A percentile compares a stretch with the other conserved stretches of the same genome.
phyloP scores from a whole-genome alignment of 2,113 vertebrate genomes.

The Urocolius indicus region DNA sequence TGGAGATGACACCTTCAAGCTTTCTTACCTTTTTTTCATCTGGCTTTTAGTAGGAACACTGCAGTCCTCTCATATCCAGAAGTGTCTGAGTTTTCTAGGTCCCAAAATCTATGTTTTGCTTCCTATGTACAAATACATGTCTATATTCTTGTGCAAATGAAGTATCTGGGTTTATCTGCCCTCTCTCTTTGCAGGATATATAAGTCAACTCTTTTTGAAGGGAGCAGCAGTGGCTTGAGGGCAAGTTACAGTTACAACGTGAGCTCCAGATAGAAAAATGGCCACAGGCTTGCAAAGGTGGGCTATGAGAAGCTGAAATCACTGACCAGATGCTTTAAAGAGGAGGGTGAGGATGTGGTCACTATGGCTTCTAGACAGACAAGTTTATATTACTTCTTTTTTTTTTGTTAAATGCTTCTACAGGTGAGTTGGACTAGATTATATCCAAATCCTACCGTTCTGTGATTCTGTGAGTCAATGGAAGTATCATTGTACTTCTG shows the following conservation, averaged over 20 bases:
- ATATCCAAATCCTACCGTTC: too few relatives aligned
- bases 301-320: neutral
- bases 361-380: neutral
- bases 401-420: too few relatives aligned
- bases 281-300: neutral
- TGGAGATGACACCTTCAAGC: neutral
- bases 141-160: neutral
- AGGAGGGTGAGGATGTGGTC: neutral
- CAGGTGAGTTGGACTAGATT: too few relatives aligned
- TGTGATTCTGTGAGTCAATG: too few relatives aligned
- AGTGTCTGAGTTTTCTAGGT: neutral
- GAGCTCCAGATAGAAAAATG: neutral
- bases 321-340: neutral
- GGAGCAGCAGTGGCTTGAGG: neutral
- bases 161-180: neutral
- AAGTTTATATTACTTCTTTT: neutral
- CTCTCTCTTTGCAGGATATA: neutral
- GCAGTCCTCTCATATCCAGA: neutral
- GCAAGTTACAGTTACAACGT: neutral
- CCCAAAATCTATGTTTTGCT: neutral
- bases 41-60: neutral
- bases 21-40: neutral
- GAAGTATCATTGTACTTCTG: neutral
- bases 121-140: accelerated
- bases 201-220: neutral